These are phyloP conservation scores for Lutjanus campechanus DNA, from an alignment of 2,797 vertebrate species.

Conservation along the genomic window DNA sequence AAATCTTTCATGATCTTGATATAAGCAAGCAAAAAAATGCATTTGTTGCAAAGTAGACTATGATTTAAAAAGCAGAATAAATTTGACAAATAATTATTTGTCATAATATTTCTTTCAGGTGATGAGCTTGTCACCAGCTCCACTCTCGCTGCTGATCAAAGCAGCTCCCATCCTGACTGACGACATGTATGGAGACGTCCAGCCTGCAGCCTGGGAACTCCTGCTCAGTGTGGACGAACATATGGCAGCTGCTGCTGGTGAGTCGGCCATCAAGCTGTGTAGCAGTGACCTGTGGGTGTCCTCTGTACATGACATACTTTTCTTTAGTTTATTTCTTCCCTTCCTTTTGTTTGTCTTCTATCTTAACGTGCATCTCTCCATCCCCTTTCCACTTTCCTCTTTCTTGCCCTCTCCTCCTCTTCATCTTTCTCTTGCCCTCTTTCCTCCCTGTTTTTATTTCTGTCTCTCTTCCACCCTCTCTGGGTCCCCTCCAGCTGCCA, in stretches of 20 bases:
- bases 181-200: slow-evolving; percentile 98
- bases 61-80: too few species aligned
- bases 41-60: too few species aligned
- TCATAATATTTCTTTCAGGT: slow-evolving; percentile 84
- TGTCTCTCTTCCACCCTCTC: neutral
- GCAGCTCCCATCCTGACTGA: slow-evolving; percentile 96
- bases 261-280: slow-evolving; percentile 18
- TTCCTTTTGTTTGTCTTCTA: neutral
- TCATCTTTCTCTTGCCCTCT: neutral
- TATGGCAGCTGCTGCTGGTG: slow-evolving; percentile 98
- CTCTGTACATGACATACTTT: neutral
- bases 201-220: slow-evolving; percentile 98
- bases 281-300: neutral
- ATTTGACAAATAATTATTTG: too few species aligned
- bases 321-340: too few species aligned
- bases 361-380: too few species aligned
- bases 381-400: too few species aligned
- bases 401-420: too few species aligned
- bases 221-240: slow-evolving; percentile 97
- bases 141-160: slow-evolving; percentile 96
- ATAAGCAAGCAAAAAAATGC: too few species aligned
- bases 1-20: too few species aligned
- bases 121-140: slow-evolving; percentile 97
- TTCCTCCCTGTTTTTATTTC: neutral
- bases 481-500: slow-evolving; percentile 88